Evolutionary conservation across 2,888 invertebrate genomes (phyloP), one percentile per base, ranked within the genome.

Genomic region (Arrhopalites spinosus): DNA sequence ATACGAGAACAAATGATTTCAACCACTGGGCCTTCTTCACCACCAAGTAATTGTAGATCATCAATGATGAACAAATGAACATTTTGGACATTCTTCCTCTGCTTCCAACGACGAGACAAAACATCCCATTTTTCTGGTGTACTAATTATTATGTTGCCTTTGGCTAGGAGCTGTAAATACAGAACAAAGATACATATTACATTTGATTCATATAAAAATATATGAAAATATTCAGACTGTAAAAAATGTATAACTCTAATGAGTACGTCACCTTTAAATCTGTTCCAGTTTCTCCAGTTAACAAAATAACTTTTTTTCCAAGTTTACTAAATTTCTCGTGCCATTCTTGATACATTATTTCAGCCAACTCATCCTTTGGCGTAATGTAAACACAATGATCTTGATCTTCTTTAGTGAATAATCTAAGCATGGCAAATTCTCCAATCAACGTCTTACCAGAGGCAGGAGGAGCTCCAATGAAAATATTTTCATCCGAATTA

Each of bases 71-170:
- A 96, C 20, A 99, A 88, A 78, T 96, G 94, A 11, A 99, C 92
- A 84, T 95, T 97, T 84, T 98, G 98, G 0, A 99, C 98, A 85
- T 97, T 96, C 86, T 98, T 98, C 45, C 99, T 89, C 84, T 99
- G 98, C 84, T 99, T 99, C 99, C 99, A 99, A 79, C 99, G 89
- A 74, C 99, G 89, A 0, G 99, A 99, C 1, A 99, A 88, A 2
- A 99, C 95, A 85, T 99, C 99, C 99, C 99, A 99, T 83, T 97
- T 96, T 84, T 98, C 98, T 0, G 98, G 97, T 0, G 98, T 98
- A 3, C 95, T 93, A 78, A 99, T 91, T 61, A 99, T 93, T n/a
- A 99, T 91, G 86, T 98, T 95, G 0, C 96, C 96, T 85, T 96
- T 94, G 53, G 93, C 93, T n/a, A 85, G 78, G 8, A 84, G 82